Evolutionary conservation across 1,140 invertebrate genomes (phyloP), one percentile per base, ranked within the genome.

Genomic region (Ostrea denselamellosa): DNA sequence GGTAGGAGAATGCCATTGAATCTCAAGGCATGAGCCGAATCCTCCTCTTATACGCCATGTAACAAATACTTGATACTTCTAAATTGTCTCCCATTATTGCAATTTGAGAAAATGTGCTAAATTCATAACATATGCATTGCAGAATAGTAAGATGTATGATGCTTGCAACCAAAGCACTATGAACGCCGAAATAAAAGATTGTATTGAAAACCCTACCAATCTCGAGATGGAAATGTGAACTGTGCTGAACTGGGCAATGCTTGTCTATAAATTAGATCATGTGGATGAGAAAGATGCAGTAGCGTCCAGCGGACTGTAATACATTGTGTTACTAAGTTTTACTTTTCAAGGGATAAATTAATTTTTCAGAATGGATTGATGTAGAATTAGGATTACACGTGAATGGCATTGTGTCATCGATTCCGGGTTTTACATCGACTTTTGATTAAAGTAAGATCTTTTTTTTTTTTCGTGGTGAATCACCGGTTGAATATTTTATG

Each of bases 341-440:
- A 77, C 68, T 28, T 28, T 28, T 34, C 12, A 77, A 77, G 68
- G 68, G 14, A 77, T 77, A 25, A 14, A 77, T 77, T 77, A 77
- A 34, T 77, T 28, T 77, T 77, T 77, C 68, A 77, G 25, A 77
- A 77, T 34, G 68, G 68, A 77, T 77, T 28, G 68, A 28, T 77
- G 68, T 22, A 34, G 25, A 77, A 77, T 77, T 34, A 14, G 25
- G 28, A 77, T 77, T 28, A 77, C 68, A 12, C 28, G 25, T 77
- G 68, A 77, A 77, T 77, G 68, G 68, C 25, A 28, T 28, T 25
- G 68, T 77, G 68, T 77, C 68, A 77, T 77, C 58, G 17, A 62
- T 62, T 17, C 58, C 9, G 58, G n/a, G 58, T 62, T 62, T 62
- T 62, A 62, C 58, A 62, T 62, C 68, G 68, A 77, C 56, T 62